These are phyloP conservation scores for Nymphicus hollandicus DNA, from an alignment of 2,113 vertebrate species.

Conservation along the genomic window DNA sequence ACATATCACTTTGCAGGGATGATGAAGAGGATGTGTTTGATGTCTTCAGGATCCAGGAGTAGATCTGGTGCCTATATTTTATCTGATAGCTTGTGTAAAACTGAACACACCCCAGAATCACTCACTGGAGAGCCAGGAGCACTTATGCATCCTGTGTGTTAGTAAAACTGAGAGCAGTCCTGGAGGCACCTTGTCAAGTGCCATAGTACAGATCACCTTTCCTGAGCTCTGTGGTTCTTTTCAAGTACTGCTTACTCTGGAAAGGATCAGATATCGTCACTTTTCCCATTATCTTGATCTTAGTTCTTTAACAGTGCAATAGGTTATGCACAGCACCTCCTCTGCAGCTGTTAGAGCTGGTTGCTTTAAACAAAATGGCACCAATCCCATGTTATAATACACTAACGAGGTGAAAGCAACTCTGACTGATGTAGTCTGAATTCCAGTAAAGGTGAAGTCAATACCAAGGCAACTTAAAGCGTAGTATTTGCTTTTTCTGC, in stretches of 20 bases:
- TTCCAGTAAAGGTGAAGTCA: slow-evolving; percentile 7
- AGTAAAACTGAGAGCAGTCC: neutral
- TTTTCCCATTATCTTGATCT: neutral
- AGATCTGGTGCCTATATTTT: accelerated
- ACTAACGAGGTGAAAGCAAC: neutral
- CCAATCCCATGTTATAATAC: neutral
- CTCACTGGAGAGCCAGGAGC: neutral
- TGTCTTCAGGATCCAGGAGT: neutral
- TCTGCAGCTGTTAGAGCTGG: neutral
- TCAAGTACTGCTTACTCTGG: neutral
- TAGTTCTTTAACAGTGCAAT: neutral
- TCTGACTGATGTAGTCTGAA: neutral
- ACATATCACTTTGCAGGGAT: neutral
- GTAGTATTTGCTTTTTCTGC: slow-evolving; percentile 6
- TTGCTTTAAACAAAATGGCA: neutral
- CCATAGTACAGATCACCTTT: neutral
- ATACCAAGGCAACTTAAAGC: neutral
- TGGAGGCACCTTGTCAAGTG: neutral
- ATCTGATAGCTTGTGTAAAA: neutral
- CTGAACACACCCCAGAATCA: no score
- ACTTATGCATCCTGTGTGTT: accelerated
- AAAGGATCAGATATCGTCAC: neutral
- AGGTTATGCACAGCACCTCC: neutral
- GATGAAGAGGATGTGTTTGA: neutral
- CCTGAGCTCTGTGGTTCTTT: neutral